A percentile compares a stretch with the other conserved stretches of the same genome.
phyloP scores from a whole-genome alignment of 2,113 vertebrate genomes.

The Hystrix brachyura region DNA sequence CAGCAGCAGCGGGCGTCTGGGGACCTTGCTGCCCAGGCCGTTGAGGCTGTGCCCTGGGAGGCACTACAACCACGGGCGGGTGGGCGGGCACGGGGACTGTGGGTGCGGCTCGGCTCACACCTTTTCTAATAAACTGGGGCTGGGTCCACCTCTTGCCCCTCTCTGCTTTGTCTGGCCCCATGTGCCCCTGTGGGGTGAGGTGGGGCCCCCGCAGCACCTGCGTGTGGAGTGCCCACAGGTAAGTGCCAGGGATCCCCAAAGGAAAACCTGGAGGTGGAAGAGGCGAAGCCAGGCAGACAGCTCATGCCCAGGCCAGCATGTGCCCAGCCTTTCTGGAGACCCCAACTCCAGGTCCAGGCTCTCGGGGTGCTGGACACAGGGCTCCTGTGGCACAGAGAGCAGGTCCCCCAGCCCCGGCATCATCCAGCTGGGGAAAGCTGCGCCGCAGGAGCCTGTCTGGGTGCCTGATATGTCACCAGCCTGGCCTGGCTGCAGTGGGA shows the following conservation, averaged over 20 bases:
- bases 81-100: background rate
- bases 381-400: too few species aligned
- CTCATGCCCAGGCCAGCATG: background rate
- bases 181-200: rapidly evolving
- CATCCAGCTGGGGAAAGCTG: too few species aligned
- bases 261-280: background rate
- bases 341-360: background rate
- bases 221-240: rapidly evolving
- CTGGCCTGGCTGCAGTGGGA: too few species aligned
- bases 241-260: rapidly evolving
- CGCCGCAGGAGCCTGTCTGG: too few species aligned
- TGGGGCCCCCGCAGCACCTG: rapidly evolving
- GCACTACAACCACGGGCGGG: slow-evolving; percentile 61
- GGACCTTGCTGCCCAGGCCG: slow-evolving; percentile 52
- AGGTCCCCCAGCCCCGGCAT: too few species aligned
- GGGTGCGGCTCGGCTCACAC: slow-evolving; percentile 80
- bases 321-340: background rate
- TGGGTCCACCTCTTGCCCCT: slow-evolving; percentile 68
- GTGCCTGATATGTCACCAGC: too few species aligned
- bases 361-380: too few species aligned
- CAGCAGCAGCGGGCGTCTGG: background rate
- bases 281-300: background rate
- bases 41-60: slow-evolving; percentile 65
- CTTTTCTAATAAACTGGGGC: slow-evolving; percentile 87
- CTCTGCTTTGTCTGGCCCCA: background rate